Conservation (phyloP, 2,797 vertebrate species). For the Peromyscus melanophrys region DNA sequence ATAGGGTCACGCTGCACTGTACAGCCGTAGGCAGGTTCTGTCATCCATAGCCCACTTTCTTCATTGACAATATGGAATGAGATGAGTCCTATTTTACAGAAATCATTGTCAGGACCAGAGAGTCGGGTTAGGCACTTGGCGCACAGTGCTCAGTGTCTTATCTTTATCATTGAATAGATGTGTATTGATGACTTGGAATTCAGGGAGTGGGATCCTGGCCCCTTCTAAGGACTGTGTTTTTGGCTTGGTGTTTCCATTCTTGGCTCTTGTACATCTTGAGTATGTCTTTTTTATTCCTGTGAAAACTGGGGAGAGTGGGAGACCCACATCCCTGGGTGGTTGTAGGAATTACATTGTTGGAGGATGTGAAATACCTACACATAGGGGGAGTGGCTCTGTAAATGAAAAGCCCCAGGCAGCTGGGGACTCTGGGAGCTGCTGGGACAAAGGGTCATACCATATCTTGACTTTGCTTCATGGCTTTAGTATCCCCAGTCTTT, state of each 20-base stretch:
- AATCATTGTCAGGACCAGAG: background rate
- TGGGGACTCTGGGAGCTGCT: background rate
- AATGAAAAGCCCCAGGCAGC: background rate
- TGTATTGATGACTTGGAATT: background rate
- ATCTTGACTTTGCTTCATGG: background rate
- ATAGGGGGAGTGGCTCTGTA: background rate
- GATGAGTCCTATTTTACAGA: constrained; percentile 12
- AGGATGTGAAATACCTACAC: background rate
- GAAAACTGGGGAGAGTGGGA: background rate
- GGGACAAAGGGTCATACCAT: rapidly evolving
- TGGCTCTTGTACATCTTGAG: background rate
- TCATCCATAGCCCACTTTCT: background rate
- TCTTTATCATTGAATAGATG: background rate
- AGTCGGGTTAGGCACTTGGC: background rate
- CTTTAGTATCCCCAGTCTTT: background rate
- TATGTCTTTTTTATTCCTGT: background rate
- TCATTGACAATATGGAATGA: background rate
- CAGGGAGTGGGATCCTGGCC: background rate
- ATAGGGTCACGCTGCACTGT: rapidly evolving
- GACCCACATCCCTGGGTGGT: background rate
- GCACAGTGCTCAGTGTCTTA: rapidly evolving
- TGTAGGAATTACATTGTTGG: background rate
- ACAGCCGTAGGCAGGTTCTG: background rate
- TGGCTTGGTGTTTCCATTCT: background rate
- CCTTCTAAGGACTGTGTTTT: background rate